Evolutionary conservation across 2,888 invertebrate species (phyloP).

Genomic region (Lepetodrilus schrolli): DNA sequence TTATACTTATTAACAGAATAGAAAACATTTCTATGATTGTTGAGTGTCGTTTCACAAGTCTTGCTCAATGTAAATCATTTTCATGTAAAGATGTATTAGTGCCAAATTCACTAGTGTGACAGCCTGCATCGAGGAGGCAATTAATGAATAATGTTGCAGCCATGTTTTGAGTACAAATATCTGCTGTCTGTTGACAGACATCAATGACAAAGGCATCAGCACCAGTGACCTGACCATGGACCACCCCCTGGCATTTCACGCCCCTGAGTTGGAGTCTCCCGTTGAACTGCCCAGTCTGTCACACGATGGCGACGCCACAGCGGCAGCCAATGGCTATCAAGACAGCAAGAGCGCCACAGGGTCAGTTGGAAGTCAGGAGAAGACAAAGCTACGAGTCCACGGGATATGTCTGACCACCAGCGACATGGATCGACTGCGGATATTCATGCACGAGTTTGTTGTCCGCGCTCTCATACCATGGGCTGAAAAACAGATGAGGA

Average conservation of each 20-base stretch:
- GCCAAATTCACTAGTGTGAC: too few species aligned
- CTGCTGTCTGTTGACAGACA: too few species aligned
- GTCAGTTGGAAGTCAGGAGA: background rate
- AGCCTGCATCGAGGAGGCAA: too few species aligned
- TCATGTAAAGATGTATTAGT: too few species aligned
- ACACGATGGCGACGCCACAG: slow-evolving; percentile 46
- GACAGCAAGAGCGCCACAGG: slow-evolving; percentile 24
- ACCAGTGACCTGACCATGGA: slow-evolving; percentile 42
- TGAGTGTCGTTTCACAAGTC: too few species aligned
- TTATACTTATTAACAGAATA: too few species aligned
- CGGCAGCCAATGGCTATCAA: slow-evolving; percentile 46
- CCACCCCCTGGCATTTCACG: slow-evolving; percentile 60
- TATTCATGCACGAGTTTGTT: slow-evolving; percentile 90
- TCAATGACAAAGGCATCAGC: background rate
- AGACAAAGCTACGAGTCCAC: slow-evolving; percentile 54
- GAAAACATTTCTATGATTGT: too few species aligned
- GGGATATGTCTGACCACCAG: slow-evolving; percentile 83
- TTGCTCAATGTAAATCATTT: too few species aligned
- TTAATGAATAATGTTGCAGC: too few species aligned
- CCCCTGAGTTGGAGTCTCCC: slow-evolving; percentile 26
- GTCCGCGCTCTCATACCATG: slow-evolving; percentile 90
- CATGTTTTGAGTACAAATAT: too few species aligned
- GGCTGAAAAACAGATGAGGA: slow-evolving; percentile 89
- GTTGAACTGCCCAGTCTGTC: slow-evolving; percentile 34
- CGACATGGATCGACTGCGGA: slow-evolving; percentile 89